phyloP scores from a whole-genome alignment of 2,113 vertebrate genomes.

The Rissa tridactyla region DNA sequence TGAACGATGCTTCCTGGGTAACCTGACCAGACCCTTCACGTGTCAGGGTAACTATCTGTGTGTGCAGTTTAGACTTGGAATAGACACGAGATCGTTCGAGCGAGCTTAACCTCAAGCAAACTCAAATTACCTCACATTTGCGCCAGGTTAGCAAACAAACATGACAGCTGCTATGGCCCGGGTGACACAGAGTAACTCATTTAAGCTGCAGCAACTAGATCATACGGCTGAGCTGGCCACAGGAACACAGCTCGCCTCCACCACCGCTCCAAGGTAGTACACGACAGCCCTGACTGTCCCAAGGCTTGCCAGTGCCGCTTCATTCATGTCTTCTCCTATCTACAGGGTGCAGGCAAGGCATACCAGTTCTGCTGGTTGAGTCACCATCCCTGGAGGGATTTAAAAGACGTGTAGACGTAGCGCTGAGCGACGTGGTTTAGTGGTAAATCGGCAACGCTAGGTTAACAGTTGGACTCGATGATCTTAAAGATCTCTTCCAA shows the following conservation, averaged over 20 bases:
- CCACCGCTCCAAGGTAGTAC: accelerated
- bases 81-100: accelerated
- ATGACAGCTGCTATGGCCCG: background rate
- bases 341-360: background rate
- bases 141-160: background rate
- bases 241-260: background rate
- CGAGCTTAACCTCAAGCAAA: background rate
- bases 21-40: background rate
- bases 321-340: background rate
- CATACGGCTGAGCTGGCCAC: accelerated
- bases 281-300: background rate
- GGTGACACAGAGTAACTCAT: background rate
- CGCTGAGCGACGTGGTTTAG: background rate
- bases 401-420: background rate
- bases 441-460: background rate
- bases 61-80: background rate
- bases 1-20: background rate
- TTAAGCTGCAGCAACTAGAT: background rate
- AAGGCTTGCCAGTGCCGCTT: background rate
- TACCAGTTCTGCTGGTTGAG: background rate
- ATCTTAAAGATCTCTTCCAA: background rate
- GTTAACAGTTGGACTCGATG: background rate
- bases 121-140: background rate
- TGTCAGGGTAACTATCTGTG: background rate
- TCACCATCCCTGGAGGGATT: background rate